phyloP scores from a whole-genome alignment of 2,888 invertebrate genomes.

The Sinhomidia bicolor region DNA sequence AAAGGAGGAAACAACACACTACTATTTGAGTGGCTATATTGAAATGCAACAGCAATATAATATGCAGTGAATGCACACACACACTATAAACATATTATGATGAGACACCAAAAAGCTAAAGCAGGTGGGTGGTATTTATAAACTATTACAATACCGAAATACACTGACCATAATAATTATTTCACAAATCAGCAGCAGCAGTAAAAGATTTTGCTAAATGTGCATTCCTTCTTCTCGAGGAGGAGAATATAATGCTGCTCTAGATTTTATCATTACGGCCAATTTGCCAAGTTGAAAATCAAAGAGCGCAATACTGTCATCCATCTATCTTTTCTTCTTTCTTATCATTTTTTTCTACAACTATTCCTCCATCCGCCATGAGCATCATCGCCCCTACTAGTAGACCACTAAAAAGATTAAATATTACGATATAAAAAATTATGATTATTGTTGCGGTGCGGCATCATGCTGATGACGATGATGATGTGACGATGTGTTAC shows the following conservation, averaged over 20 bases:
- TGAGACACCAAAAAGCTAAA: no score
- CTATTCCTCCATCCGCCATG: background rate
- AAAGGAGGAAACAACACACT: slow-evolving; percentile 16
- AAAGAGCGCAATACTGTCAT: background rate
- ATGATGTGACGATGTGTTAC: slow-evolving; percentile 41
- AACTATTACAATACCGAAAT: background rate
- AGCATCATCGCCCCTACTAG: background rate
- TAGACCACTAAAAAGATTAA: slow-evolving; percentile 16
- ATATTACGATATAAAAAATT: slow-evolving; percentile 22
- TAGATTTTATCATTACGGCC: background rate
- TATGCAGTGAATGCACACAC: background rate
- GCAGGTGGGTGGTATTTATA: slow-evolving; percentile 20
- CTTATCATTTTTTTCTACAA: background rate
- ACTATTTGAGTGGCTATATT: no score
- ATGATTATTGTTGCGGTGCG: slow-evolving; percentile 24
- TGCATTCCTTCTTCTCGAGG: background rate
- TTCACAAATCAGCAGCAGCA: slow-evolving; percentile 16
- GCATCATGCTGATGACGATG: background rate
- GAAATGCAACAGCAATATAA: no score
- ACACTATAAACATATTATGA: background rate
- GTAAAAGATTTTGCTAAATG: background rate
- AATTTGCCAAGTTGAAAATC: background rate
- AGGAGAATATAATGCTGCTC: background rate
- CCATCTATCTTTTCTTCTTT: background rate
- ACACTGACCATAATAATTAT: background rate